A percentile compares a stretch with the other conserved stretches of the same genome.
phyloP scores from a whole-genome alignment of 2,113 vertebrate species.

The Pelobates fuscus region DNA sequence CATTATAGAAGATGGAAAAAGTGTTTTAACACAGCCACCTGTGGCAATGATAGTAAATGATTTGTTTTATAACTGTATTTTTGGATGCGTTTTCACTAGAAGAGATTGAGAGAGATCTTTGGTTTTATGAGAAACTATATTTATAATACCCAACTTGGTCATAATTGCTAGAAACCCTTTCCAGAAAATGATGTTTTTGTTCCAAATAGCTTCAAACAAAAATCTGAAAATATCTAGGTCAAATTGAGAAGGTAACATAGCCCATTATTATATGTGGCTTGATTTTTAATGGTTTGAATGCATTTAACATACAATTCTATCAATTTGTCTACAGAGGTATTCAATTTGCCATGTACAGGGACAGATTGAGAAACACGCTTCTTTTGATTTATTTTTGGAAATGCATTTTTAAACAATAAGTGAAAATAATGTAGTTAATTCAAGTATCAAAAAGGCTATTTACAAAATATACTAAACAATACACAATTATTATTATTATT shows the following conservation, averaged over 20 bases:
- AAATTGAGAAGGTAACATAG: slow-evolving; percentile 31
- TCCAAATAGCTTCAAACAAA: slow-evolving; percentile 29
- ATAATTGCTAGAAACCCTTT: slow-evolving; percentile 37
- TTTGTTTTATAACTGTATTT: slow-evolving; percentile 46
- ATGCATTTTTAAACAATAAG: too few relatives aligned
- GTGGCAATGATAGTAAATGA: slow-evolving; percentile 46
- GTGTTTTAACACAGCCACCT: slow-evolving; percentile 43
- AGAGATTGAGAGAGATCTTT: slow-evolving; percentile 38
- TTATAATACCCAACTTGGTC: slow-evolving; percentile 48
- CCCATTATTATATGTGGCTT: slow-evolving; percentile 1
- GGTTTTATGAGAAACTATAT: slow-evolving; percentile 49
- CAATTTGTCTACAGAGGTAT: too few relatives aligned
- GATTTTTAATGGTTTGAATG: neutral
- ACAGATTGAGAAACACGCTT: too few relatives aligned
- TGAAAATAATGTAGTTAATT: too few relatives aligned
- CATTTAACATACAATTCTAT: neutral
- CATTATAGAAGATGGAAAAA: slow-evolving; percentile 35
- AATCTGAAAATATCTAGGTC: slow-evolving; percentile 31
- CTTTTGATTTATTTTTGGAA: too few relatives aligned
- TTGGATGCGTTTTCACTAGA: slow-evolving; percentile 33
- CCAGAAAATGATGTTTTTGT: slow-evolving; percentile 42
- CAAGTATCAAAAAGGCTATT: too few relatives aligned
- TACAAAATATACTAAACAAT: too few relatives aligned
- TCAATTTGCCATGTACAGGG: too few relatives aligned
- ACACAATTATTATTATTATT: too few relatives aligned